Evolutionary conservation across 2,888 invertebrate genomes (phyloP).

Genomic region (Folsomia manolachei): DNA sequence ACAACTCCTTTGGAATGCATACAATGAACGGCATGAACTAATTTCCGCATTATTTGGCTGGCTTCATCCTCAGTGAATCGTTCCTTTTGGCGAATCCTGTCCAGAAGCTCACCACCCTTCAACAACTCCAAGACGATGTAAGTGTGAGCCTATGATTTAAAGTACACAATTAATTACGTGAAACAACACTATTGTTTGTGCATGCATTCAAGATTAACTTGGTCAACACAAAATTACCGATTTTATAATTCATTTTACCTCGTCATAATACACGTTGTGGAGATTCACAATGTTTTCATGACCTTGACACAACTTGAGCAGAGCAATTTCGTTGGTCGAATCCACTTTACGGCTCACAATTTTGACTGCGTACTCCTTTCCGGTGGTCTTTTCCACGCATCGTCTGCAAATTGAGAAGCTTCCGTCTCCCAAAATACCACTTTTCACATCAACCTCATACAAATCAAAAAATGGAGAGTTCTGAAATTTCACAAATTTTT

Average conservation of each 20-base stretch:
- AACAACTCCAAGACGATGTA: conserved; percentile 87
- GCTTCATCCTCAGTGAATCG: conserved; percentile 75
- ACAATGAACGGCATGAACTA: conserved; percentile 77
- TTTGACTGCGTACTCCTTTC: conserved; percentile 81
- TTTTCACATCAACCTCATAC: conserved; percentile 69
- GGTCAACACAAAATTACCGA: not conserved
- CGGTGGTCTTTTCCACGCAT: conserved; percentile 71
- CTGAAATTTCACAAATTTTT: conserved; percentile 54
- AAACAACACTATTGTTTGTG: not conserved
- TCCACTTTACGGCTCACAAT: conserved; percentile 69
- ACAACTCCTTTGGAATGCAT: conserved; percentile 82
- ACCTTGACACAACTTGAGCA: conserved; percentile 79
- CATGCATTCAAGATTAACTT: not conserved
- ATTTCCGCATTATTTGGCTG: conserved; percentile 72
- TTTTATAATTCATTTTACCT: conserved; percentile 57
- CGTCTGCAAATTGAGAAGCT: conserved; percentile 82
- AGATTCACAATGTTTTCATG: conserved; percentile 83
- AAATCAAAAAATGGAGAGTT: conserved; percentile 82
- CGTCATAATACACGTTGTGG: conserved; percentile 78
- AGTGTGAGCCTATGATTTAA: conserved; percentile 64
- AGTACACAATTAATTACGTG: not conserved
- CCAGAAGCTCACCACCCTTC: conserved; percentile 76
- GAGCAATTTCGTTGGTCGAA: conserved; percentile 70
- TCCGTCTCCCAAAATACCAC: conserved; percentile 76
- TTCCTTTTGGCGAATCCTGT: conserved; percentile 64